Evolutionary conservation across 92 coral and sea anemone genomes (phyloP).

Genomic region (Galaxea fascicularis): DNA sequence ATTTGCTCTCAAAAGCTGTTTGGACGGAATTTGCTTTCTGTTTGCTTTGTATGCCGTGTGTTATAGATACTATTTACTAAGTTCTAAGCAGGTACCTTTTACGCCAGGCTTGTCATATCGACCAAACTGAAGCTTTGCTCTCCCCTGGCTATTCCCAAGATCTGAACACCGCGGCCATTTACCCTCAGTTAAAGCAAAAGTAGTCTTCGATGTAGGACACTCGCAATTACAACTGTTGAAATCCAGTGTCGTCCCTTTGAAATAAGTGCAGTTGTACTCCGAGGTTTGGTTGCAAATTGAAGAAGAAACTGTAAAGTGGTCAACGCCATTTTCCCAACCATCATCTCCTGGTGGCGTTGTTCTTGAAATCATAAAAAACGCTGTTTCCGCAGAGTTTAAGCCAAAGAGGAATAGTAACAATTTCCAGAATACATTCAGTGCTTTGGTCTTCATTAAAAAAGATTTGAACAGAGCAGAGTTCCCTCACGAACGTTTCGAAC

Average conservation of each 20-base stretch:
- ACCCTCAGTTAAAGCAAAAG: conserved; percentile 10
- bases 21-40: not conserved
- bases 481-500: not conserved
- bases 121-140: conserved; percentile 10
- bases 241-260: not conserved
- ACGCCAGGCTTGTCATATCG: conserved; percentile 18
- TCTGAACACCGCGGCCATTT: not conserved
- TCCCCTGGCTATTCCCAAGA: not conserved
- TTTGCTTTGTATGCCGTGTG: not conserved
- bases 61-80: not conserved
- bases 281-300: not conserved
- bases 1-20: not conserved
- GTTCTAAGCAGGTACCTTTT: not conserved
- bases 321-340: conserved; percentile 20
- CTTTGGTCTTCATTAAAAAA: not conserved
- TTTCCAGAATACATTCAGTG: too few species aligned
- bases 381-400: not conserved
- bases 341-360: not conserved
- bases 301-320: conserved; percentile 4
- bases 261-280: not conserved
- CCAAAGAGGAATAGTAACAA: not conserved
- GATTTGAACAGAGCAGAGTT: not conserved
- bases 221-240: not conserved
- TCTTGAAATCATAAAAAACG: not conserved
- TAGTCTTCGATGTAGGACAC: conserved; percentile 7